Conservation (phyloP, 1,140 invertebrate species). For the Stegodyphus dumicola region DNA sequence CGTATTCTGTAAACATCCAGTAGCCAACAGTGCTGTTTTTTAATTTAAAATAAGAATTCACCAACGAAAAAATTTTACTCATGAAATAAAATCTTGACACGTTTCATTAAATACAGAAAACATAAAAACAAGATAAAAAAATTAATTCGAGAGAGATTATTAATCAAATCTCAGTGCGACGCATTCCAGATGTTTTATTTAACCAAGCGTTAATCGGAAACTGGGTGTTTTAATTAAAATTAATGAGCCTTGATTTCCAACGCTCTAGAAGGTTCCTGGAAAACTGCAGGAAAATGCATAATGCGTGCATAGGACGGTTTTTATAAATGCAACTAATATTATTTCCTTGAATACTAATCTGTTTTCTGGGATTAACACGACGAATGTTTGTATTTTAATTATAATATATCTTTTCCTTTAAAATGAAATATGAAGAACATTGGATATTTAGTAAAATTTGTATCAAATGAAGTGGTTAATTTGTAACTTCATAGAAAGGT, state of each 20-base stretch:
- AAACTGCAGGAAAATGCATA: too few relatives aligned
- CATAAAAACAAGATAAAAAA: not conserved
- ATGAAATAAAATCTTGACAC: slow-evolving; percentile 20
- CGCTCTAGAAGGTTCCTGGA: not conserved
- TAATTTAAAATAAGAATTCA: not conserved
- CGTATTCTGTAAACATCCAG: too few relatives aligned
- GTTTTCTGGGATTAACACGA: too few relatives aligned
- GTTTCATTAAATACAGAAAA: slow-evolving; percentile 14
- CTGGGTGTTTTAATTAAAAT: slow-evolving; percentile 39
- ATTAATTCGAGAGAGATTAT: slow-evolving; percentile 4
- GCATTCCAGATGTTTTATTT: slow-evolving; percentile 45
- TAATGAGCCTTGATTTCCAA: slow-evolving; percentile 23
- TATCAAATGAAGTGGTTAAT: not conserved
- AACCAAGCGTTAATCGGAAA: slow-evolving; percentile 25
- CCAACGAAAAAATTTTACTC: not conserved
- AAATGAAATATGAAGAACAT: too few relatives aligned
- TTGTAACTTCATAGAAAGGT: too few relatives aligned
- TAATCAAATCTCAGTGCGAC: slow-evolving; percentile 31
- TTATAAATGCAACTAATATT: too few relatives aligned
- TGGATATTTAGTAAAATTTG: too few relatives aligned
- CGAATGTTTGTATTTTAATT: too few relatives aligned
- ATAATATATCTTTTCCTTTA: too few relatives aligned
- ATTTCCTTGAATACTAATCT: too few relatives aligned
- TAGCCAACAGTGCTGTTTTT: too few relatives aligned
- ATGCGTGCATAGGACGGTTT: too few relatives aligned